Evolutionary conservation across 2,888 invertebrate species (phyloP).

Genomic region (Camponotus fellah): DNA sequence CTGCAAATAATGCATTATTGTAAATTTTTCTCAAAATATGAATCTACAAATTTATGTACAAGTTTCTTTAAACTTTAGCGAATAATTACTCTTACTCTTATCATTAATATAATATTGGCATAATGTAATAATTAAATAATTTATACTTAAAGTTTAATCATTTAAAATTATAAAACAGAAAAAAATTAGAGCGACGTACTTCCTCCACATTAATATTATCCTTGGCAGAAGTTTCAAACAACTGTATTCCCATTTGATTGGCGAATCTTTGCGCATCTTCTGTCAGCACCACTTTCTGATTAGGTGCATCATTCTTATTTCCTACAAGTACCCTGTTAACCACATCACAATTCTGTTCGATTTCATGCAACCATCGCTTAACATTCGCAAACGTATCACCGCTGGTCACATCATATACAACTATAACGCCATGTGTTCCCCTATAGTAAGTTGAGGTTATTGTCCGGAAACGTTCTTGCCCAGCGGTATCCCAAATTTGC

Average conservation of each 20-base stretch:
- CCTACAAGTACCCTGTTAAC: constrained; percentile 99
- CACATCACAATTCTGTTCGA: constrained; percentile 99
- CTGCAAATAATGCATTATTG: constrained; percentile 83
- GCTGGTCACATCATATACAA: constrained; percentile 99
- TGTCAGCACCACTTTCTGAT: constrained; percentile 97
- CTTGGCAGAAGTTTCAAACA: constrained; percentile 99
- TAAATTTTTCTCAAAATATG: constrained; percentile 12
- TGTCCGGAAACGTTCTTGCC: constrained; percentile 98
- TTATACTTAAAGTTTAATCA: not conserved
- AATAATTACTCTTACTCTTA: constrained; percentile 5
- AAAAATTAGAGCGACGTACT: constrained; percentile 88
- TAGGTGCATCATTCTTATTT: constrained; percentile 98
- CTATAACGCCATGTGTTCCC: constrained; percentile 99
- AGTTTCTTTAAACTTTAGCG: not conserved
- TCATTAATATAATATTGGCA: constrained; percentile 6
- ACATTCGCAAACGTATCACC: constrained; percentile 99
- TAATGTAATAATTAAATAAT: not conserved
- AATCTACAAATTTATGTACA: constrained; percentile 4
- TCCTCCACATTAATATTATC: constrained; percentile 99
- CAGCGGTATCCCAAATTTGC: constrained; percentile 99
- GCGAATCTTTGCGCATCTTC: constrained; percentile 99
- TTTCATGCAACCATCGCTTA: constrained; percentile 99
- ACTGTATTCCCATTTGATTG: constrained; percentile 98
- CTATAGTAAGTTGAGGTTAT: constrained; percentile 99
- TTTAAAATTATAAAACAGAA: not conserved